phyloP scores from a whole-genome alignment of 2,797 vertebrate genomes.

The Zalophus californianus region DNA sequence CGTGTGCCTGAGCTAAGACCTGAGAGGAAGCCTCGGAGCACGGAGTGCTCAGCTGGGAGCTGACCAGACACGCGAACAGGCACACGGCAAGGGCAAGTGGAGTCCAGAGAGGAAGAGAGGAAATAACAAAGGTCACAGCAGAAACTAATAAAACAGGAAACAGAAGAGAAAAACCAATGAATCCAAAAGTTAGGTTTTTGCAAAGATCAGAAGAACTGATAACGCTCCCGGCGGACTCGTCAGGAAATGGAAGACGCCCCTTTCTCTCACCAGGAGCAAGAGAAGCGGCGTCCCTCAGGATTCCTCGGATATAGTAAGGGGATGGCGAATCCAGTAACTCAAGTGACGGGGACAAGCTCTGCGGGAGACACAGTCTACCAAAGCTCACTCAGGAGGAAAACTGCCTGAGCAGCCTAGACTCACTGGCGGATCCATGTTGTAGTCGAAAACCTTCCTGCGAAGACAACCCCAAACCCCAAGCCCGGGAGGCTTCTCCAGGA shows the following conservation, averaged over 20 bases:
- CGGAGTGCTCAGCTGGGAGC: rapidly evolving
- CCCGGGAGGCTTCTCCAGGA: not conserved
- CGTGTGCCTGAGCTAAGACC: no score
- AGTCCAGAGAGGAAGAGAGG: not conserved
- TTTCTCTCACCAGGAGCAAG: rapidly evolving
- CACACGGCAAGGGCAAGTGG: no score
- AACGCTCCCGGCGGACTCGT: rapidly evolving
- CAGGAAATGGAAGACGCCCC: rapidly evolving
- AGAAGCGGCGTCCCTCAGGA: rapidly evolving
- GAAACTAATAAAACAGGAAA: no score
- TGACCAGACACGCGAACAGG: rapidly evolving
- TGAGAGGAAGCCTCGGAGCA: rapidly evolving
- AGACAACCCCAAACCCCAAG: no score
- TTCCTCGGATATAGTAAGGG: no score
- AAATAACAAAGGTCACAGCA: not conserved
- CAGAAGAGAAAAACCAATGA: rapidly evolving
- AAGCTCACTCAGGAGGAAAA: rapidly evolving
- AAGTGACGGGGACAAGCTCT: rapidly evolving
- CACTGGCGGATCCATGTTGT: rapidly evolving
- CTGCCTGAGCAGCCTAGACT: rapidly evolving
- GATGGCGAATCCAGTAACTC: rapidly evolving
- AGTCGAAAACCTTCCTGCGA: not conserved
- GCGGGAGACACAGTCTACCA: rapidly evolving
- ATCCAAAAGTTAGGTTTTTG: not conserved
- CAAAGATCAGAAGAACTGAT: not conserved